Evolutionary conservation across 1,140 invertebrate species (phyloP).

Genomic region (Amyelois transitella): DNA sequence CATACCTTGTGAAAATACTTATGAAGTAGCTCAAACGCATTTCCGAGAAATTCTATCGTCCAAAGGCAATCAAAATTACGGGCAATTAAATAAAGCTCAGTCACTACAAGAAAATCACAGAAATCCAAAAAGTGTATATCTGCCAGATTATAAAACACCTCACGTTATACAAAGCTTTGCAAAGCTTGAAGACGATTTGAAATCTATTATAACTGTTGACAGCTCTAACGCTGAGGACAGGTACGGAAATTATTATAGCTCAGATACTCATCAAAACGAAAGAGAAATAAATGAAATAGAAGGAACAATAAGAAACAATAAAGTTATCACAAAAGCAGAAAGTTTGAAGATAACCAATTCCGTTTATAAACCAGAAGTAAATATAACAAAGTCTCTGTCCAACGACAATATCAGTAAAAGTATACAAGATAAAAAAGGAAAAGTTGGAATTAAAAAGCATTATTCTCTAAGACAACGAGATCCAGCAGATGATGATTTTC

Average conservation of each 20-base stretch:
- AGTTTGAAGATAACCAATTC: slow-evolving; percentile 47
- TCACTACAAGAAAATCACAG: slow-evolving; percentile 24
- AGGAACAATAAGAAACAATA: slow-evolving; percentile 66
- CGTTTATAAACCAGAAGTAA: slow-evolving; percentile 39
- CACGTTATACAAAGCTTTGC: slow-evolving; percentile 49
- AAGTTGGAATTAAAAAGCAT: slow-evolving; percentile 62
- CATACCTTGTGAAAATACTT: slow-evolving; percentile 60
- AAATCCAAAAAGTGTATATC: slow-evolving; percentile 26
- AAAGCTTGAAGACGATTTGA: slow-evolving; percentile 63
- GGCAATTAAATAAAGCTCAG: slow-evolving; percentile 54
- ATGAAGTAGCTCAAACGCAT: slow-evolving; percentile 57
- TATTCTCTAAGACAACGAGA: slow-evolving; percentile 71
- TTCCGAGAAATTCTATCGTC: slow-evolving; percentile 55
- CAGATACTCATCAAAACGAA: slow-evolving; percentile 67
- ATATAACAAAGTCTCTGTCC: slow-evolving; percentile 52
- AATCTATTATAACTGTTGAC: slow-evolving; percentile 62
- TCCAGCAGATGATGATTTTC: slow-evolving; percentile 45
- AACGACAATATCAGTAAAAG: slow-evolving; percentile 57
- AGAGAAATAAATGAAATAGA: slow-evolving; percentile 70
- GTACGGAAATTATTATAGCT: slow-evolving; percentile 38
- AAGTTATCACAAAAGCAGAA: slow-evolving; percentile 63
- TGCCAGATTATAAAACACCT: slow-evolving; percentile 38
- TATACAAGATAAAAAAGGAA: slow-evolving; percentile 36
- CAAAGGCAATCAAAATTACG: slow-evolving; percentile 52
- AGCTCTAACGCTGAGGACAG: slow-evolving; percentile 59